phyloP scores from a whole-genome alignment of 2,797 vertebrate species.

The Smutsia temminckii region DNA sequence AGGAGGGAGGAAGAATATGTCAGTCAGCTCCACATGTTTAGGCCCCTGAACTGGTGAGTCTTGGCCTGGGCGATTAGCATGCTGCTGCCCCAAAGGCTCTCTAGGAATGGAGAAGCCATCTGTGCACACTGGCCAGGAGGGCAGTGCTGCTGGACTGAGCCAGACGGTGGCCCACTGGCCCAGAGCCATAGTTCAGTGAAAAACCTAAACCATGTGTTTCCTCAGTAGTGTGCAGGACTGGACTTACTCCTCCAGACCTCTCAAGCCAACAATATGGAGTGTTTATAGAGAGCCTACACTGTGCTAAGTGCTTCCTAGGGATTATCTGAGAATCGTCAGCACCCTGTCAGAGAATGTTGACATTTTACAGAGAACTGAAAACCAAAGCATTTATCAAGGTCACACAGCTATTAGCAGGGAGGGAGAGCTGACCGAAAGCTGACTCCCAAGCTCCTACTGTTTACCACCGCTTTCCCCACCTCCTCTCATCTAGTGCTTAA shows the following conservation, averaged over 20 bases:
- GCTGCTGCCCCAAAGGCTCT: accelerated
- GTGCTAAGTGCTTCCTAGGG: not conserved
- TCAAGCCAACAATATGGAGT: too few species aligned
- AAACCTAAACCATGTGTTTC: not conserved
- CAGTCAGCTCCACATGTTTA: not conserved
- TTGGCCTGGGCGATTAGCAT: accelerated
- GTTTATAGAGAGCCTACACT: accelerated
- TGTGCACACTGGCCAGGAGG: accelerated
- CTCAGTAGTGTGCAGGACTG: not conserved
- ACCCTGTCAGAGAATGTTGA: accelerated
- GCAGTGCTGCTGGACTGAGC: accelerated
- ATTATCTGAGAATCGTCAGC: not conserved
- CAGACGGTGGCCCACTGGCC: accelerated
- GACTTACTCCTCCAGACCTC: not conserved
- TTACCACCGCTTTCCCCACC: not conserved
- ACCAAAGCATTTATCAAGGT: too few species aligned
- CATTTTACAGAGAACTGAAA: not conserved
- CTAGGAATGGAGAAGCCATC: not conserved
- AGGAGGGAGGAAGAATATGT: not conserved
- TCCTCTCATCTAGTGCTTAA: not conserved
- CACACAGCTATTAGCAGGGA: not conserved
- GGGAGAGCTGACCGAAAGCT: not conserved
- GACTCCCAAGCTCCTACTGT: not conserved
- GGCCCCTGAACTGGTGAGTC: not conserved
- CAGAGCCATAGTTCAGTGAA: not conserved